Conservation (phyloP, 2,888 invertebrate genomes). For the Melitaea athalia region DNA sequence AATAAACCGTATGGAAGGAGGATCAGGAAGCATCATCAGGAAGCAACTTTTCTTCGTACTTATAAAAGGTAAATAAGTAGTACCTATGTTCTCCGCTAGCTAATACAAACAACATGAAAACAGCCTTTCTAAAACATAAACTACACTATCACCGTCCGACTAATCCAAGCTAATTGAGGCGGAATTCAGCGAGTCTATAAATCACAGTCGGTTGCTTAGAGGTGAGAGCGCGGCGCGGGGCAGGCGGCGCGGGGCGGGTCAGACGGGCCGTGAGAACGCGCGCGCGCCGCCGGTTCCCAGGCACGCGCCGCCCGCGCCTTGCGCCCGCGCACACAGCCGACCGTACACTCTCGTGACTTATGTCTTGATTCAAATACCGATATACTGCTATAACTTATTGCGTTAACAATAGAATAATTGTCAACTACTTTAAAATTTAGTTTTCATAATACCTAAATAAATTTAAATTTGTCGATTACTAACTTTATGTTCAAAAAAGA, state of each 20-base stretch:
- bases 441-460: background rate
- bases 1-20: background rate
- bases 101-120: constrained; percentile 5
- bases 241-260: constrained; percentile 54
- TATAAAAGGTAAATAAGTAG: background rate
- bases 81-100: background rate
- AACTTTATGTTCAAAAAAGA: no score
- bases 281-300: constrained; percentile 81
- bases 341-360: constrained; percentile 16
- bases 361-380: constrained; percentile 18
- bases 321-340: constrained; percentile 46
- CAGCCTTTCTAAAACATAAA: constrained; percentile 27
- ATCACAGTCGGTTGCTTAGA: constrained; percentile 43
- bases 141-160: constrained; percentile 28
- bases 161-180: constrained; percentile 41
- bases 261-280: constrained; percentile 78
- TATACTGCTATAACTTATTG: constrained; percentile 1
- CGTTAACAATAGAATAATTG: background rate
- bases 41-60: background rate
- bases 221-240: constrained; percentile 39
- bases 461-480: background rate
- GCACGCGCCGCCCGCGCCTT: constrained; percentile 78
- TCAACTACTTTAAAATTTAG: background rate
- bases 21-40: no score
- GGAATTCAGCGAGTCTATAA: constrained; percentile 40